Percentiles rank a stretch among this genome's conserved stretches.
phyloP scores from a whole-genome alignment of 2,888 invertebrate genomes.

The Trilocha varians region DNA sequence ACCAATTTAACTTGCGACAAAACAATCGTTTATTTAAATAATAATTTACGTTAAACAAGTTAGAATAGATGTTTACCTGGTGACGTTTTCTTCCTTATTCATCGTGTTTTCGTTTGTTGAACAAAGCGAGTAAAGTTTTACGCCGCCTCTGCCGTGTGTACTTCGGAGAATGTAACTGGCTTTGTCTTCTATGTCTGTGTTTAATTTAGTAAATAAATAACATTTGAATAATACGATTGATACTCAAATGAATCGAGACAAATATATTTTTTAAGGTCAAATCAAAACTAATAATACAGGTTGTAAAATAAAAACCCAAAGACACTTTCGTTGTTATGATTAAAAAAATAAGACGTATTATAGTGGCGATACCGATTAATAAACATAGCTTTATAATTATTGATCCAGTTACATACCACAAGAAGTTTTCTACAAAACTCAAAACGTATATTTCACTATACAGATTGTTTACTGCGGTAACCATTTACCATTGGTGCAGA shows the following conservation, averaged over 20 bases:
- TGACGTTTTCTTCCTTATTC: conserved; percentile 6
- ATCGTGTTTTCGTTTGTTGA: conserved; percentile 16
- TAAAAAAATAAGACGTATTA: no score
- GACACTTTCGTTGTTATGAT: no score
- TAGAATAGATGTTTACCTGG: conserved; percentile 14
- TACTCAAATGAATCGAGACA: background rate
- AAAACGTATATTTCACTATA: no score
- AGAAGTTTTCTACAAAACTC: no score
- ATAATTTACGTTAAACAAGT: conserved; percentile 2
- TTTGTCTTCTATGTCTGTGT: conserved; percentile 22
- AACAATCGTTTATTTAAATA: background rate
- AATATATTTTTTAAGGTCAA: no score
- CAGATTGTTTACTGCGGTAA: no score
- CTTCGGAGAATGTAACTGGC: conserved; percentile 20
- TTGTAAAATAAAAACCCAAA: no score
- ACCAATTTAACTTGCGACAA: background rate
- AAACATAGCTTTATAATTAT: no score
- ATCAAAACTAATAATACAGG: no score
- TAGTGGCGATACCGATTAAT: no score
- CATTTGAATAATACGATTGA: background rate
- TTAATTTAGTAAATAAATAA: background rate
- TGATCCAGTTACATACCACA: no score
- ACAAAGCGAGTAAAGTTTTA: conserved; percentile 23
- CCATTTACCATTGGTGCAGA: no score
- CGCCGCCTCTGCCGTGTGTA: conserved; percentile 12